These are phyloP conservation scores for Hydractinia symbiolongicarpus DNA, from an alignment of 30 jellyfish, hydroid and myxozoan genomes.

Conservation along the genomic window DNA sequence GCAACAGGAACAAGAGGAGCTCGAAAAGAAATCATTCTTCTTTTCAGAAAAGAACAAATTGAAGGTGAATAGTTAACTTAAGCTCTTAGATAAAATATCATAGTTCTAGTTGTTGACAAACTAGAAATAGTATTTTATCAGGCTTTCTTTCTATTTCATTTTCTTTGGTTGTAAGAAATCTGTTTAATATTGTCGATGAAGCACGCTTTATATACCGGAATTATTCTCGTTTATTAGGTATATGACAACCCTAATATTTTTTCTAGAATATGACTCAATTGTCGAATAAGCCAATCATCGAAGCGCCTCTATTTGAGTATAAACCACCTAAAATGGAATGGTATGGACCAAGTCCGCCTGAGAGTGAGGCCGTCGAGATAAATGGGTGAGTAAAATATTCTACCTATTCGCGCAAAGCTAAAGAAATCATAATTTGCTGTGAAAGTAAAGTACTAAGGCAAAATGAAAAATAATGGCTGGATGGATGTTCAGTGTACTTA, in stretches of 20 bases:
- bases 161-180: too few species aligned
- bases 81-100: too few species aligned
- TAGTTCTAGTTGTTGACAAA: too few species aligned
- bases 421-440: background rate
- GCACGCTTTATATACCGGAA: too few species aligned
- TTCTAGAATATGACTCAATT: constrained; percentile 16
- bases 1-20: constrained; percentile 65
- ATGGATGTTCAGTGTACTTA: too few species aligned
- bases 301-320: constrained; percentile 59
- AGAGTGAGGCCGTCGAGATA: constrained; percentile 13
- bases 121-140: background rate
- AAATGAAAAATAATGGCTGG: too few species aligned
- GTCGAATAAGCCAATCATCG: constrained; percentile 31
- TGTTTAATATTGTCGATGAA: too few species aligned
- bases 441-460: too few species aligned
- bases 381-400: constrained; percentile 37
- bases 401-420: background rate
- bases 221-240: too few species aligned
- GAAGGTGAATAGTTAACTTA: background rate
- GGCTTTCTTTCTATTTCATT: background rate
- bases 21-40: constrained; percentile 59
- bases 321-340: constrained; percentile 38
- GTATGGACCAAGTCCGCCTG: constrained; percentile 75
- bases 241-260: background rate
- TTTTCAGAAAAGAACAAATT: constrained; percentile 63